Percentiles rank a stretch among this genome's conserved stretches.
phyloP scores from a whole-genome alignment of 1,140 invertebrate genomes.

The Lordiphosa clarofinis region DNA sequence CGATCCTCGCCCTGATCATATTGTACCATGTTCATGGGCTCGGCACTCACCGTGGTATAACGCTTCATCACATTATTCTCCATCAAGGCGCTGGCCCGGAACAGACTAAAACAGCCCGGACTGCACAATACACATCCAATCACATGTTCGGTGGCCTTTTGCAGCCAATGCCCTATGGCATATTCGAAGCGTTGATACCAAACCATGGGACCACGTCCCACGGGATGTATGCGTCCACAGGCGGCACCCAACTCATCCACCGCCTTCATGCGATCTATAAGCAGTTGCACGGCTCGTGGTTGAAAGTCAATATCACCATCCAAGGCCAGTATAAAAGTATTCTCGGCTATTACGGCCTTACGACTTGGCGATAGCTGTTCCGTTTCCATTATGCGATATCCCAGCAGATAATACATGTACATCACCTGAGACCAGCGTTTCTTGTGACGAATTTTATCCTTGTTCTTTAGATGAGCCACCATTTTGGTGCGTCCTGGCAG shows the following conservation, averaged over 20 bases:
- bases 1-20: conserved; percentile 95
- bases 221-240: conserved; percentile 95
- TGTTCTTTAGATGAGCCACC: conserved; percentile 93
- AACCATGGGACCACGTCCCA: conserved; percentile 92
- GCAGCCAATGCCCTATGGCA: conserved; percentile 95
- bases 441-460: conserved; percentile 91
- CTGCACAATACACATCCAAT: conserved; percentile 93
- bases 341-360: conserved; percentile 89
- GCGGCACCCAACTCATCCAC: conserved; percentile 93
- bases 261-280: conserved; percentile 95
- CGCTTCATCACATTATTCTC: conserved; percentile 94
- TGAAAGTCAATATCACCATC: conserved; percentile 97
- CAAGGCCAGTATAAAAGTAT: conserved; percentile 93
- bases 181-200: conserved; percentile 98
- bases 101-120: conserved; percentile 95
- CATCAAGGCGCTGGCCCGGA: conserved; percentile 93
- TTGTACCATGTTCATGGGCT: conserved; percentile 93
- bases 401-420: conserved; percentile 97
- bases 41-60: conserved; percentile 89
- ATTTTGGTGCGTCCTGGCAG: conserved; percentile 92
- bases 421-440: conserved; percentile 93
- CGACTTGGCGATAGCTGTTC: conserved; percentile 83
- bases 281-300: conserved; percentile 90
- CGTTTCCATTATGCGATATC: conserved; percentile 89
- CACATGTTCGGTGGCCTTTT: conserved; percentile 96